phyloP scores from a whole-genome alignment of 2,797 vertebrate species.

The Anniella stebbinsi region DNA sequence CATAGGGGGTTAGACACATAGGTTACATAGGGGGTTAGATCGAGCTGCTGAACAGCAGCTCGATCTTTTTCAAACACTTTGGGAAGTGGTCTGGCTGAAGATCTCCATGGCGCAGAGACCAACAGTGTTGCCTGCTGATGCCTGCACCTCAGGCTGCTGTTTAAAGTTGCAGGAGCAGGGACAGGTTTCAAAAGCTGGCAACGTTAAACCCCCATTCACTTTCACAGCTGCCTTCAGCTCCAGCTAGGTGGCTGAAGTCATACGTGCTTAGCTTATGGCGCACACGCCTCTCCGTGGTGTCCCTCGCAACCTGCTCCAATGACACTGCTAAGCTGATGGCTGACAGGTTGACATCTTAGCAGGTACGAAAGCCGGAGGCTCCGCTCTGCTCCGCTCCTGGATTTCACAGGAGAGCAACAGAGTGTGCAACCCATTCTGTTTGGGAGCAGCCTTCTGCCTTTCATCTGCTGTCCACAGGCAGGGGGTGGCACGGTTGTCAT shows the following conservation, averaged over 20 bases:
- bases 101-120: too few relatives aligned
- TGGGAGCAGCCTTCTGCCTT: slow-evolving; percentile 29
- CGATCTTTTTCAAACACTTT: not conserved
- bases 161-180: not conserved
- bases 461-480: not conserved
- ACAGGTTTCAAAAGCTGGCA: not conserved
- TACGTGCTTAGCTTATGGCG: not conserved
- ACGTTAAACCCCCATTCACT: not conserved
- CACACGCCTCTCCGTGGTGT: not conserved
- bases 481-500: not conserved
- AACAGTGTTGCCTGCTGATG: not conserved
- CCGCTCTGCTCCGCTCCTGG: slow-evolving; percentile 20
- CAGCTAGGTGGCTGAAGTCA: not conserved
- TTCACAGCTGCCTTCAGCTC: not conserved
- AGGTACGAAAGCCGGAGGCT: not conserved
- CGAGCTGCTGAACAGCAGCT: not conserved
- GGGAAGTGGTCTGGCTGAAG: not conserved
- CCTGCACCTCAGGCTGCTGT: not conserved
- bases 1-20: not conserved
- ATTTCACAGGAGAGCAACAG: accelerated
- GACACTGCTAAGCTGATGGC: not conserved
- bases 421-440: not conserved
- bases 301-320: not conserved
- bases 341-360: accelerated
- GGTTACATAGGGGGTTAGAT: too few relatives aligned